phyloP scores from a whole-genome alignment of 2,888 invertebrate species.

The Azorinus chamasolen region DNA sequence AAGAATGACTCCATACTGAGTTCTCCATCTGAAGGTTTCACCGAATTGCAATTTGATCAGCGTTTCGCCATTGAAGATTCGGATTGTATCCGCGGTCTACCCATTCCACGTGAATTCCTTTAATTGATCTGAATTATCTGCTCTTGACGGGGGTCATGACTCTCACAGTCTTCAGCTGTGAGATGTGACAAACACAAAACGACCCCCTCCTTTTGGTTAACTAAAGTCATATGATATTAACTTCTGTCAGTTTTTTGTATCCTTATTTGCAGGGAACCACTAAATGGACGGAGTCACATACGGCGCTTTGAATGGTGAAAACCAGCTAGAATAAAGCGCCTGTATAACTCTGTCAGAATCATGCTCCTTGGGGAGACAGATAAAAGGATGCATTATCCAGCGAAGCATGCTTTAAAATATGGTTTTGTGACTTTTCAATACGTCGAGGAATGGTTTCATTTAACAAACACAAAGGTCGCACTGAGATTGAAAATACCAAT shows the following conservation, averaged over 20 bases:
- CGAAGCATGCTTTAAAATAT: slow-evolving; percentile 16
- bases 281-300: too few relatives aligned
- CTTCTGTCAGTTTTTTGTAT: slow-evolving; percentile 23
- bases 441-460: slow-evolving; percentile 57
- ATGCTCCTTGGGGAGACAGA: too few relatives aligned
- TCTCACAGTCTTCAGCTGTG: slow-evolving; percentile 30
- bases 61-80: neutral
- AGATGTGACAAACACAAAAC: slow-evolving; percentile 41
- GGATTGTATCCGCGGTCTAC: slow-evolving; percentile 22
- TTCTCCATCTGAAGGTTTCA: neutral
- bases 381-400: too few relatives aligned
- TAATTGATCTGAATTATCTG: slow-evolving; percentile 50
- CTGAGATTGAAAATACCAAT: slow-evolving; percentile 45
- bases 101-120: slow-evolving; percentile 31
- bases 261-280: neutral
- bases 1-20: too few relatives aligned
- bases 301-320: too few relatives aligned
- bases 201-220: slow-evolving; percentile 38
- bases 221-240: slow-evolving; percentile 50
- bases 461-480: slow-evolving; percentile 54
- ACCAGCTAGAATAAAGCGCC: too few relatives aligned
- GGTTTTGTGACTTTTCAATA: slow-evolving; percentile 49
- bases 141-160: slow-evolving; percentile 54
- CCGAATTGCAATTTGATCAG: slow-evolving; percentile 5
- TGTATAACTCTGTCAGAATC: too few relatives aligned